These are phyloP conservation scores for Cebidichthys violaceus DNA, from an alignment of 2,113 vertebrate genomes.

Conservation along the genomic window DNA sequence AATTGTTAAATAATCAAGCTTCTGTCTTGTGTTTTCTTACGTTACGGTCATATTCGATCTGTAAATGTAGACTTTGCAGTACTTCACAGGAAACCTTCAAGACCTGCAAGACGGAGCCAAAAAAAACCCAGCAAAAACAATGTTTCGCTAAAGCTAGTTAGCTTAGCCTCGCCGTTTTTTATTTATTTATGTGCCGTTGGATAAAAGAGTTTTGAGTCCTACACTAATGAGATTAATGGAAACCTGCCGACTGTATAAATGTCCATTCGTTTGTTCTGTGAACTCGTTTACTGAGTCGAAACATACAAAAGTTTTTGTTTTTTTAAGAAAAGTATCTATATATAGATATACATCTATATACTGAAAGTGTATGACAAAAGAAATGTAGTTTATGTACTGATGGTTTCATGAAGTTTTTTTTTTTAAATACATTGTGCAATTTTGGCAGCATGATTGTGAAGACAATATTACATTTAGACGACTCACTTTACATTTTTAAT, in stretches of 20 bases:
- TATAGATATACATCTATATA: conserved; percentile 29
- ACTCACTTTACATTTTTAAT: conserved; percentile 92
- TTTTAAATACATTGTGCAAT: conserved; percentile 72
- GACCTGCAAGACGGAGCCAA: no score
- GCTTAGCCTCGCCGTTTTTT: not conserved
- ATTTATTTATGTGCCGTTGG: not conserved
- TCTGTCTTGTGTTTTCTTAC: not conserved
- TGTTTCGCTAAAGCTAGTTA: not conserved
- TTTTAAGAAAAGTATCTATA: conserved; percentile 19
- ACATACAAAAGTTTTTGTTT: not conserved
- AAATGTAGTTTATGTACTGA: conserved; percentile 47
- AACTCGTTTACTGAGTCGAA: conserved; percentile 74
- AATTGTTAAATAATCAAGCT: not conserved
- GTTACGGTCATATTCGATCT: no score
- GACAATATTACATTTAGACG: conserved; percentile 52
- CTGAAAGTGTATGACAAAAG: conserved; percentile 41
- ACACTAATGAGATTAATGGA: not conserved
- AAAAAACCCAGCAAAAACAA: no score
- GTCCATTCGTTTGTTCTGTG: conserved; percentile 74
- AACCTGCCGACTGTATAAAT: not conserved
- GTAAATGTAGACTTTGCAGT: no score
- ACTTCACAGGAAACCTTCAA: no score
- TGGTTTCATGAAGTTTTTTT: conserved; percentile 70
- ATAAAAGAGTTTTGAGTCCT: conserved; percentile 14
- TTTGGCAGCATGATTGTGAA: conserved; percentile 92